Conservation (phyloP, 2,797 vertebrate species). For the Staurois parvus region DNA sequence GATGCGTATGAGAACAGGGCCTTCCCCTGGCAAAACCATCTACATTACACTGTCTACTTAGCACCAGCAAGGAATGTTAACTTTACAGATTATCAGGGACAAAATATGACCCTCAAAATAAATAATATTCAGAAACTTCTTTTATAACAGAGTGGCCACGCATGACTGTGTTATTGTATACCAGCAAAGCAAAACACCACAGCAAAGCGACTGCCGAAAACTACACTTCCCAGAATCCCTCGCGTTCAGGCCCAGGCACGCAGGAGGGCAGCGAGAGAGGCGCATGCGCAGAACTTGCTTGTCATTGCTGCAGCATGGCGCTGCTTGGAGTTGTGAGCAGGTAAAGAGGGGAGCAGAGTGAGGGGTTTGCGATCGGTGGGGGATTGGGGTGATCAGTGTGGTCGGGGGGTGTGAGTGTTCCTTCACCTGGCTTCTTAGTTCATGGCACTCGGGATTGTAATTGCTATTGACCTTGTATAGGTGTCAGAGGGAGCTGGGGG, state of each 20-base stretch:
- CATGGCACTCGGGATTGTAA: too few species aligned
- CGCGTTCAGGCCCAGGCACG: background rate
- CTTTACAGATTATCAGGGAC: too few species aligned
- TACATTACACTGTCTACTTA: too few species aligned
- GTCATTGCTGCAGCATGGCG: constrained; percentile 11
- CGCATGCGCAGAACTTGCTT: background rate
- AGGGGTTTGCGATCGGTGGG: background rate
- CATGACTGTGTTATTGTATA: too few species aligned
- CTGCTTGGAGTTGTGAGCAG: constrained; percentile 26
- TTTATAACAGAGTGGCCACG: too few species aligned
- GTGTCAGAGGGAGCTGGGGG: background rate
- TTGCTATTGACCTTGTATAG: background rate
- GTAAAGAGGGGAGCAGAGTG: background rate
- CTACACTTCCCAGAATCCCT: constrained; percentile 11
- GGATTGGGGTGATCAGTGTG: background rate
- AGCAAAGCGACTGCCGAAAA: background rate
- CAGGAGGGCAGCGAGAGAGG: background rate
- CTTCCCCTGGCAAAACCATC: too few species aligned
- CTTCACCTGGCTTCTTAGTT: too few species aligned
- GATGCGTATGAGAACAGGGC: too few species aligned
- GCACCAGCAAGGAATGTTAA: too few species aligned
- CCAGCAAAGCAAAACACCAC: background rate
- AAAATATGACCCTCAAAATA: too few species aligned
- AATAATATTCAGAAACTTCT: too few species aligned
- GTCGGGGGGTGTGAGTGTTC: too few species aligned